Conservation (phyloP, 2,888 invertebrate species). For the Amphipyra tragopoginis region DNA sequence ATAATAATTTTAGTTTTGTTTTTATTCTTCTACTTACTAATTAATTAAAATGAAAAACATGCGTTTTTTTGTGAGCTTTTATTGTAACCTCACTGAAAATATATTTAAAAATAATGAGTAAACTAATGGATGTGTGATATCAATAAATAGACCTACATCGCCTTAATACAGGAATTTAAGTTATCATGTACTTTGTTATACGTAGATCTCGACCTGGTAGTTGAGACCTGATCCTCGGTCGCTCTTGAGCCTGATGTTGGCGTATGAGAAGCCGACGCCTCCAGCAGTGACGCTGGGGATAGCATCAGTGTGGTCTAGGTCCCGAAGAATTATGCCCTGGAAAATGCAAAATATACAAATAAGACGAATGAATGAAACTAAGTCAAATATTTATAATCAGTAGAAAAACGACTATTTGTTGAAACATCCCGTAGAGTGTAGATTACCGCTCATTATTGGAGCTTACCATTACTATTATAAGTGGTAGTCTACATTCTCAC, state of each 20-base stretch:
- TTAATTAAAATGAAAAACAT: not conserved
- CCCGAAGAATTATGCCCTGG: constrained; percentile 83
- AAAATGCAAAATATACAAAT: constrained; percentile 51
- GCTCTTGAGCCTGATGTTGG: constrained; percentile 82
- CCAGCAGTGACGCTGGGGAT: constrained; percentile 80
- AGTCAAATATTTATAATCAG: no score
- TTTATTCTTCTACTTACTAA: not conserved
- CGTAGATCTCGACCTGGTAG: constrained; percentile 83
- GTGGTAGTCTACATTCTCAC: no score
- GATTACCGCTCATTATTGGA: no score
- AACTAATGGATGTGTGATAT: constrained; percentile 8
- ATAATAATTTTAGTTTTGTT: not conserved
- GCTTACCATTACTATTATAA: no score
- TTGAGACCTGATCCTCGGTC: constrained; percentile 83
- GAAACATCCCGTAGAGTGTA: no score
- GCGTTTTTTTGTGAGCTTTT: not conserved
- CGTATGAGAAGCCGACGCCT: constrained; percentile 84
- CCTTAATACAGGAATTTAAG: constrained; percentile 1
- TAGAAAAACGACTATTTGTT: no score
- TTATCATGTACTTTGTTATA: constrained; percentile 58
- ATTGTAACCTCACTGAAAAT: constrained; percentile 10
- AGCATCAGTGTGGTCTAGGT: constrained; percentile 83
- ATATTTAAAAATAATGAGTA: constrained; percentile 16
- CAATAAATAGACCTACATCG: constrained; percentile 4
- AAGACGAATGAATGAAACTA: not conserved